phyloP scores from a whole-genome alignment of 2,888 invertebrate species.

The Ophion costatus region DNA sequence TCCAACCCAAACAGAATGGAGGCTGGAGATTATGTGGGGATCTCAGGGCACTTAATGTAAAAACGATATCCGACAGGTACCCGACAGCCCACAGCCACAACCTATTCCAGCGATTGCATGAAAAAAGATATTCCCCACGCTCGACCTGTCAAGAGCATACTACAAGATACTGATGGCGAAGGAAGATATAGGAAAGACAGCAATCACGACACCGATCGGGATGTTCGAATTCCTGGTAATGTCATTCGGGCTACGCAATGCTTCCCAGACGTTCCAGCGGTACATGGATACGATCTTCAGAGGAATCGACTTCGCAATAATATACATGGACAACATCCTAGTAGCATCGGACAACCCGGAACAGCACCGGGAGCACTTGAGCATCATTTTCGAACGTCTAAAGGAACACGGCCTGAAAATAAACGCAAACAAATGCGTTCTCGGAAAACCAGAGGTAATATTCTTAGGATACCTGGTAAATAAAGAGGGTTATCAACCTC shows the following conservation, averaged over 20 bases:
- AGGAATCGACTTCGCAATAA: neutral
- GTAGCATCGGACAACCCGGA: neutral
- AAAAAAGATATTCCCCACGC: neutral
- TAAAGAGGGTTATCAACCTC: neutral
- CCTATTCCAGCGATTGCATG: neutral
- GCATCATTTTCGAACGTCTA: neutral
- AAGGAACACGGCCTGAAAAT: neutral
- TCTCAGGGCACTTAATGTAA: neutral
- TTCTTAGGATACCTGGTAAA: neutral
- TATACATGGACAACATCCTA: slow-evolving; percentile 1
- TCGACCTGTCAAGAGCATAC: neutral
- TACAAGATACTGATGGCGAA: neutral
- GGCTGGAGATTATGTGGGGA: neutral
- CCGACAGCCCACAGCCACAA: neutral
- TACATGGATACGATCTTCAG: slow-evolving; percentile 8
- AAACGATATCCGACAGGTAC: neutral
- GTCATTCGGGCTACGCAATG: neutral
- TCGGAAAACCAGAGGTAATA: neutral
- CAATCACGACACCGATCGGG: neutral
- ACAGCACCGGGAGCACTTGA: neutral
- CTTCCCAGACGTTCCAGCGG: slow-evolving; percentile 2
- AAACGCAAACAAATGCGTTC: neutral
- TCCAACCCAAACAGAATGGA: slow-evolving; percentile 68
- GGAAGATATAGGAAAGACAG: neutral
- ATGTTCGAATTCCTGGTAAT: slow-evolving; percentile 1